Base-by-base conservation (phyloP, 2,113 vertebrate genomes). In the Bufo gargarizans region DNA sequence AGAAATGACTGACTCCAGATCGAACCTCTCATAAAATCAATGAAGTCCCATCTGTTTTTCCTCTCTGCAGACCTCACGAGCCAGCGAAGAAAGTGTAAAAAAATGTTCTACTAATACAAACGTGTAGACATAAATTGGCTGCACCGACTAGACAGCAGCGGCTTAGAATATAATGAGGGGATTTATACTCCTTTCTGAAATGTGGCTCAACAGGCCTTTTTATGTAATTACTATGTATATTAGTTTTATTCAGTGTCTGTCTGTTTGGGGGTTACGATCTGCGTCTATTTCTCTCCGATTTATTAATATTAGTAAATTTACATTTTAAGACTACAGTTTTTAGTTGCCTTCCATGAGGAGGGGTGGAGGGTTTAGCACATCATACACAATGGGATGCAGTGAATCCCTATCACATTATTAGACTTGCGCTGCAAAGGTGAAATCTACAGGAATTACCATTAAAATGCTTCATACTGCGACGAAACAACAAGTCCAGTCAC, bases 111-210 rank as follows among this genome's bases (percentile, higher is more conserved):
- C 79, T 80, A 88, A 88, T 77, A 84, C 80, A 55, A 22, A 16
- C 49, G 74, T 84, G 81, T 78, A 84, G 87, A 89, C 80, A 77
- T 47, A 83, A 84, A 82, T 81, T 83, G 82, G 80, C 87, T 84
- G 45, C 59, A 17, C 81, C 22, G 87, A 84, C 87, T 89, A 89
- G 87, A 89, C 87, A 89, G 61, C 87, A 61, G 79, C 43, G 67
- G 81, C 81, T 88, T 88, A 78, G 76, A 89, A 84, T 72, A 83
- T 84, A 89, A 89, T 84, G 78, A 89, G 82, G 43, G 72, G 81
- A 84, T 84, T 89, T 89, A 84, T 89, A 55, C 82, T 84, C 58
- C 50, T 84, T 79, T 78, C 17, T 84, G 53, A 84, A 77, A 88
- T 67, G 81, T 77, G 58, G n/a, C 69, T 78, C 84, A 49, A 88